Conservation (phyloP, 1,140 invertebrate genomes). For the Myzus persicae region DNA sequence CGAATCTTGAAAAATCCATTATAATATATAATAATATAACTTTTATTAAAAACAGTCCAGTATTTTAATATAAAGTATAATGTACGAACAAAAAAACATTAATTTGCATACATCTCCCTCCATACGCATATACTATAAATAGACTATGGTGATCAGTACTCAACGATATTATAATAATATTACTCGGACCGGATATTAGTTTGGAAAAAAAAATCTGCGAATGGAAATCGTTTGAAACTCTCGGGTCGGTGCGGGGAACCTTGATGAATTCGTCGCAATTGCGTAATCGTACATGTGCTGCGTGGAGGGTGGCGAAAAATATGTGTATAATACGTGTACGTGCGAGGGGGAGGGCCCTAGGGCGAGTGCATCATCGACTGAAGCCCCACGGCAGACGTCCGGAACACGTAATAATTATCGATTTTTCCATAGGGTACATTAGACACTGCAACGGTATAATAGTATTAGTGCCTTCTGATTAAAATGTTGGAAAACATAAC, state of each 20-base stretch:
- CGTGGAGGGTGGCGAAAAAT: neutral
- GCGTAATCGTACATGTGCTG: neutral
- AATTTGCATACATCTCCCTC: no score
- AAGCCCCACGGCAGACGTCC: constrained; percentile 4
- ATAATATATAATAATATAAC: no score
- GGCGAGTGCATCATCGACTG: neutral
- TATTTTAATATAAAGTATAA: no score
- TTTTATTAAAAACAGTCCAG: no score
- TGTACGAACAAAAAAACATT: no score
- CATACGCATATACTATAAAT: no score
- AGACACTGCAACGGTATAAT: neutral
- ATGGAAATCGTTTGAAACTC: neutral
- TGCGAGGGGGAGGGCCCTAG: neutral
- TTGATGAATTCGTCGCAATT: constrained; percentile 16
- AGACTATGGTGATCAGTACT: neutral
- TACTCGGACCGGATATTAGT: neutral
- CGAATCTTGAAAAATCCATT: no score
- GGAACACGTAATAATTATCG: constrained; percentile 38
- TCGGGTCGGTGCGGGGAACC: neutral
- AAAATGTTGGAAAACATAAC: neutral
- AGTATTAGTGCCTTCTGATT: constrained; percentile 16
- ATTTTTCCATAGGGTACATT: neutral
- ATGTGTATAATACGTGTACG: neutral
- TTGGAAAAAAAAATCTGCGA: neutral
- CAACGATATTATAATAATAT: no score